phyloP scores from a whole-genome alignment of 2,797 vertebrate genomes.

The Pseudomugil gertrudae region DNA sequence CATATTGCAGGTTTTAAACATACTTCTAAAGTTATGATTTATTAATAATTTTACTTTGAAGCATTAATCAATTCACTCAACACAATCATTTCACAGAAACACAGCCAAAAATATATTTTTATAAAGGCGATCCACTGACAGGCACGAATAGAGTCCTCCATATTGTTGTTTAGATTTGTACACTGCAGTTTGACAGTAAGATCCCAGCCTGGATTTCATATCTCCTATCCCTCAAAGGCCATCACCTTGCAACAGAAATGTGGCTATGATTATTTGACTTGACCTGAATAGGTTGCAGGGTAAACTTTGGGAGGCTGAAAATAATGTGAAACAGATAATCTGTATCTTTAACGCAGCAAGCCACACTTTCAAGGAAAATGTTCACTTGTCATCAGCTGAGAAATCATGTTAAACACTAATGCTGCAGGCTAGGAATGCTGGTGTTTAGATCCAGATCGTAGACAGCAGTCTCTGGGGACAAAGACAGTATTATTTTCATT shows the following conservation, averaged over 20 bases:
- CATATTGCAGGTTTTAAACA: no score
- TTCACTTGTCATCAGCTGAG: constrained; percentile 71
- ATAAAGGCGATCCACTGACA: neutral
- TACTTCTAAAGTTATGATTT: no score
- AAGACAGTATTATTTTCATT: constrained; percentile 37
- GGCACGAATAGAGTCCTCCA: constrained; percentile 3
- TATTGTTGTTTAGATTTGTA: constrained; percentile 22
- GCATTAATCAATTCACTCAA: neutral
- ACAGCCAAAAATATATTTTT: neutral
- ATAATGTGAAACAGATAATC: constrained; percentile 81
- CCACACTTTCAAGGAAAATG: constrained; percentile 69
- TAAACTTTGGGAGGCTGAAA: constrained; percentile 66
- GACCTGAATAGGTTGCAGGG: constrained; percentile 60
- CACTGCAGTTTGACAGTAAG: constrained; percentile 49
- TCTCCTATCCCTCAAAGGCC: constrained; percentile 31
- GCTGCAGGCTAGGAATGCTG: constrained; percentile 54
- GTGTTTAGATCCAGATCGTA: constrained; percentile 48
- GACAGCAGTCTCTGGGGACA: constrained; percentile 63
- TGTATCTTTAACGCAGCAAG: constrained; percentile 60
- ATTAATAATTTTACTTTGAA: no score
- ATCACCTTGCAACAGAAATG: constrained; percentile 70
- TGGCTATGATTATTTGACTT: constrained; percentile 76
- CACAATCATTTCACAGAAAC: constrained; percentile 1
- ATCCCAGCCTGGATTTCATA: constrained; percentile 51
- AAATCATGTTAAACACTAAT: constrained; percentile 66